Evolutionary conservation across 2,797 vertebrate genomes (phyloP).

Genomic region (Squalus acanthias): DNA sequence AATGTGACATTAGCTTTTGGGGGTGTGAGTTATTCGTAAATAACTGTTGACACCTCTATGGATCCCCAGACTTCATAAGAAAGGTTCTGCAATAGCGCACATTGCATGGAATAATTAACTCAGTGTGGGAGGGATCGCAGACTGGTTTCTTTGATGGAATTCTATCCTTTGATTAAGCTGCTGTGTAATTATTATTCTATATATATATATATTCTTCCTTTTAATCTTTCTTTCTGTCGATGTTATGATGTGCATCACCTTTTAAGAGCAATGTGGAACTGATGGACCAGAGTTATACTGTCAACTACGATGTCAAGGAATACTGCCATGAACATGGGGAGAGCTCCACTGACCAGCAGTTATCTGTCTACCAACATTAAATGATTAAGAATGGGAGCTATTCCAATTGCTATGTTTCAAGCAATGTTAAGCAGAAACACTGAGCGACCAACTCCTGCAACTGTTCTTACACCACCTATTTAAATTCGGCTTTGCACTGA

Average conservation of each 20-base stretch:
- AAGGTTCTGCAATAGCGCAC: not conserved
- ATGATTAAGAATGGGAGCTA: not conserved
- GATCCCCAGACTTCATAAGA: not conserved
- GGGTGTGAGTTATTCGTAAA: not conserved
- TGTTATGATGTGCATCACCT: not conserved
- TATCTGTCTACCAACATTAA: not conserved
- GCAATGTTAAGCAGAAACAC: not conserved
- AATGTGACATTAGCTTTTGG: not conserved
- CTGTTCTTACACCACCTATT: not conserved
- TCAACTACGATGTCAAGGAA: not conserved
- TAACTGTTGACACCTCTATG: not conserved
- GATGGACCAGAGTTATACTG: not conserved
- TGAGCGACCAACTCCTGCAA: not conserved
- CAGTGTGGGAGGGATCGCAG: not conserved
- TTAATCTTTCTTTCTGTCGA: constrained; percentile 6
- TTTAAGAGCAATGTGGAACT: not conserved
- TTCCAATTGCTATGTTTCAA: not conserved
- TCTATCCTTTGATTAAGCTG: not conserved
- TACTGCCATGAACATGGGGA: not conserved
- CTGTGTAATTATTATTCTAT: not conserved
- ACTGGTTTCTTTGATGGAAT: not conserved
- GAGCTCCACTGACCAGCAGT: not conserved
- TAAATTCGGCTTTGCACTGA: not conserved
- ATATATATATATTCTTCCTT: not conserved
- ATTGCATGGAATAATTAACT: not conserved